Evolutionary conservation across 2,797 vertebrate species (phyloP), one percentile per base, ranked within the genome.

Genomic region (Taeniopygia guttata): DNA sequence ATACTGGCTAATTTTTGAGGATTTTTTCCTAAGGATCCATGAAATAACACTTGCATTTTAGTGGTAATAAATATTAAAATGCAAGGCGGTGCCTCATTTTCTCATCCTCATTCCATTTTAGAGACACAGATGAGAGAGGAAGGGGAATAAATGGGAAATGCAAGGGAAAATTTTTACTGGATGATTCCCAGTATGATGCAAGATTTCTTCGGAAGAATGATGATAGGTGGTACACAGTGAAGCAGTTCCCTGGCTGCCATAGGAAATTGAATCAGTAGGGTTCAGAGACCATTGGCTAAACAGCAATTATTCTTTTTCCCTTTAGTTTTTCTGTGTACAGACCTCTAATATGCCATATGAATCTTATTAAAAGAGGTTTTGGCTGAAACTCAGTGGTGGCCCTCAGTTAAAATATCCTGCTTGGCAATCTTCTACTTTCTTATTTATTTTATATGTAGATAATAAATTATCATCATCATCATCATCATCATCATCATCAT

Each of bases 41-140:
- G 27, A 22, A 55, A 51, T 25, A 25, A 46, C 45, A 58, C 9
- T 42, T 43, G 4, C 1, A 2, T 23, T 36, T 4, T 30, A 19
- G 40, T 26, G 10, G 9, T 34, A 59, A 59, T 51, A 63, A 56
- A 49, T 52, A 36, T 19, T 68, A 45, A 63, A 67, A 63, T 48
- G 11, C 8, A 78, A 59, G 3, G 4, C 5, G 0, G 1, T 45
- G 5, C 8, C 7, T 13, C 1, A 1, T 8, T 45, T 91, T 25
- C 18, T 81, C 21, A 64, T 4, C 5, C 5, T 68, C 20, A 23
- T 10, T 56, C 16, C 4, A n/a, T 4, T 48, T 78, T 10, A 38
- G 23, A 59, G 26, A 49, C 18, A 36, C 3, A 63, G 12, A 67
- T 25, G 16, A 30, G 18, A 59, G 10, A 72, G 3, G 6, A 82